Conservation (phyloP, 64 coral and sea anemone genomes). For the Acropora tenuis region DNA sequence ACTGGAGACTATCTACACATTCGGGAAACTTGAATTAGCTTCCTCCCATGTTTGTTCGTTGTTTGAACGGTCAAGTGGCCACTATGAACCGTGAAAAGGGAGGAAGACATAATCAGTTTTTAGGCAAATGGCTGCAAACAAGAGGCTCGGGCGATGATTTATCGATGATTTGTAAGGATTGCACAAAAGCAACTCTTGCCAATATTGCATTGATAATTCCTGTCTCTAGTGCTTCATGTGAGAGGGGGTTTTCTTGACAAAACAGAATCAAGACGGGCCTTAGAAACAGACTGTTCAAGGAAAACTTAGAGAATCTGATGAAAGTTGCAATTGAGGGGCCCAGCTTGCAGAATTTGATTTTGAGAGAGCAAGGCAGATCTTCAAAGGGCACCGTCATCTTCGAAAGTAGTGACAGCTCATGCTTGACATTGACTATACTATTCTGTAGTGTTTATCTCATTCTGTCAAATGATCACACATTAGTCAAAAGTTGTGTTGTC, state of each 20-base stretch:
- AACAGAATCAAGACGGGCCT: constrained; percentile 52
- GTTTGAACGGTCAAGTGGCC: too few relatives aligned
- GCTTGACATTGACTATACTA: constrained; percentile 36
- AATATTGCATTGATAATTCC: constrained; percentile 36
- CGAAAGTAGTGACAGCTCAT: constrained; percentile 43
- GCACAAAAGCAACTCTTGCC: not conserved
- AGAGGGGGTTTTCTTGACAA: constrained; percentile 67
- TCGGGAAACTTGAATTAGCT: too few relatives aligned
- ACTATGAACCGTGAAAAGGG: too few relatives aligned
- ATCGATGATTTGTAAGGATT: too few relatives aligned
- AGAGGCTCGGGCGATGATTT: too few relatives aligned
- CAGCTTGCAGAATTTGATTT: constrained; percentile 59
- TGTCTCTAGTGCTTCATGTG: constrained; percentile 44
- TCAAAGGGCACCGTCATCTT: constrained; percentile 52
- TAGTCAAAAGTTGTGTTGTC: constrained; percentile 36
- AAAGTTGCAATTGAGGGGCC: constrained; percentile 64
- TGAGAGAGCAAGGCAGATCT: constrained; percentile 65
- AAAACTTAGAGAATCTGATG: constrained; percentile 60
- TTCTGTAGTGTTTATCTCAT: constrained; percentile 7
- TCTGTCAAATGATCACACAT: not conserved
- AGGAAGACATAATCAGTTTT: too few relatives aligned
- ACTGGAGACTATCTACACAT: too few relatives aligned
- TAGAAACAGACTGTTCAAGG: constrained; percentile 46
- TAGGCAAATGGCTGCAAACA: too few relatives aligned
- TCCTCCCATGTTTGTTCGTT: too few relatives aligned